These are phyloP conservation scores for Cettia cetti DNA, from an alignment of 2,113 vertebrate species.

Conservation along the genomic window DNA sequence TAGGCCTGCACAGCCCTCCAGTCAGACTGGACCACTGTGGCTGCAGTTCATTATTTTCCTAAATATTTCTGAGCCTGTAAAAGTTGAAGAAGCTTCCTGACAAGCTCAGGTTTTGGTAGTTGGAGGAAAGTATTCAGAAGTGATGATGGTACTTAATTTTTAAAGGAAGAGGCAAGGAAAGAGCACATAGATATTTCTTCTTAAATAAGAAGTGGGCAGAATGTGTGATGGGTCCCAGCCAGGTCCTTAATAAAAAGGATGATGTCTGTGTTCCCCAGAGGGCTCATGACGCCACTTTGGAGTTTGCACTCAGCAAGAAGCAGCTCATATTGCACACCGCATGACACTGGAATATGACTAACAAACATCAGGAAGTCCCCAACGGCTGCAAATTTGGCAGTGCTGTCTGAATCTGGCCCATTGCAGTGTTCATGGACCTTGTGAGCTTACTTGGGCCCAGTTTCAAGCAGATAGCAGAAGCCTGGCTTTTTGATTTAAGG, in stretches of 20 bases:
- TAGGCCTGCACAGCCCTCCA: background rate
- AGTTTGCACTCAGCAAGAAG: conserved; percentile 54
- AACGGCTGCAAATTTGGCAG: conserved; percentile 20
- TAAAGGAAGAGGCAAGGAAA: background rate
- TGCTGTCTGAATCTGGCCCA: background rate
- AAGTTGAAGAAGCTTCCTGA: background rate
- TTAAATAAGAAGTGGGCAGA: conserved; percentile 26
- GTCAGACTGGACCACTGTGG: background rate
- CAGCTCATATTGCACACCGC: conserved; percentile 49
- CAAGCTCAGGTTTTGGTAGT: background rate
- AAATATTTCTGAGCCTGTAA: background rate
- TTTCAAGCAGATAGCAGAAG: conserved; percentile 19
- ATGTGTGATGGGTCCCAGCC: conserved; percentile 9
- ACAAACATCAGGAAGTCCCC: conserved; percentile 62
- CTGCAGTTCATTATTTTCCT: background rate
- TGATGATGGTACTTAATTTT: background rate
- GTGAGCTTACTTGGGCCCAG: background rate
- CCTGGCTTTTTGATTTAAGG: background rate
- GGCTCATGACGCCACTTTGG: conserved; percentile 39
- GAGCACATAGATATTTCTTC: background rate
- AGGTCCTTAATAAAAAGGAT: conserved; percentile 55
- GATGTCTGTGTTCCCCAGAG: conserved; percentile 51
- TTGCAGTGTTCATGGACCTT: background rate
- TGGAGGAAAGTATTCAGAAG: background rate
- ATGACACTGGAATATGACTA: conserved; percentile 51